Percentiles rank a stretch among this genome's conserved stretches.
Conservation (phyloP, 2,888 invertebrate species). For the Antheraea assamensis region DNA sequence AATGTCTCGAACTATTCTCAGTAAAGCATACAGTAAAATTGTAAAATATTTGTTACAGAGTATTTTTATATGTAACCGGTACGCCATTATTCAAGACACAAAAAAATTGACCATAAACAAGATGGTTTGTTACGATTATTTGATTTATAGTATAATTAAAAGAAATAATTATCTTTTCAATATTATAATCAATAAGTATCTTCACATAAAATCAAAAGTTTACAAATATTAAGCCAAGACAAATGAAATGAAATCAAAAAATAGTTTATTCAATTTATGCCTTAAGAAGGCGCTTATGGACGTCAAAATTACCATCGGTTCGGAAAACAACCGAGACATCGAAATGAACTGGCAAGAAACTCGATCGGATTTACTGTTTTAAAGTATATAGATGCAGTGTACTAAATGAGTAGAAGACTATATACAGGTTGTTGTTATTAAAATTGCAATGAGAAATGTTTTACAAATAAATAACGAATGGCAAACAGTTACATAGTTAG, state of each 20-base stretch:
- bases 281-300: no score
- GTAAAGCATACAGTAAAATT: neutral
- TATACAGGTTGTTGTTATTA: neutral
- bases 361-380: no score
- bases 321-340: no score
- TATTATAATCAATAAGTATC: neutral
- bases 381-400: no score
- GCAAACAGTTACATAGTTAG: constrained; percentile 54
- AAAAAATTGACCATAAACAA: neutral
- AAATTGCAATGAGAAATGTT: constrained; percentile 21
- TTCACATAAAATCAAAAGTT: no score
- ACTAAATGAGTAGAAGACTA: neutral
- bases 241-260: no score
- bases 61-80: no score
- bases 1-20: no score
- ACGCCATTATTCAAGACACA: neutral
- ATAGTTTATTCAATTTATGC: no score
- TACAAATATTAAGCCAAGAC: no score
- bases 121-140: neutral
- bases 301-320: no score
- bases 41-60: neutral
- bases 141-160: neutral
- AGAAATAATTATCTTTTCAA: neutral
- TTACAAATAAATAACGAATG: constrained; percentile 36
- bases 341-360: no score